Conservation (phyloP, 2,797 vertebrate genomes). For the Ciconia nigra region DNA sequence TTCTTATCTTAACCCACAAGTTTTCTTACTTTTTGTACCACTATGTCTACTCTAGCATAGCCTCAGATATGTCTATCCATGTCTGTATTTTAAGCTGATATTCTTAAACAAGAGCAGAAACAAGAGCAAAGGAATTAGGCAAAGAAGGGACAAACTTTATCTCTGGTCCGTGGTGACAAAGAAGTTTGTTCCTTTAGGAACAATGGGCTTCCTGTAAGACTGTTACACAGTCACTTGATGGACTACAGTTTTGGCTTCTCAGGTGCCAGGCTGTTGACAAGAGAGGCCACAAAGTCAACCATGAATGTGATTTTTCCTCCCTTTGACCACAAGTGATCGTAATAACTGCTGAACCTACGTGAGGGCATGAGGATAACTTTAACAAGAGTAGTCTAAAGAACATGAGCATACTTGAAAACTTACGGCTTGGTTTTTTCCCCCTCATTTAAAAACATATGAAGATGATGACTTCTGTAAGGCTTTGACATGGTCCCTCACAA, state of each 20-base stretch:
- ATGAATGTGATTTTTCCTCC: background rate
- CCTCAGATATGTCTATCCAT: background rate
- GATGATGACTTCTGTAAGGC: background rate
- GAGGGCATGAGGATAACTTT: background rate
- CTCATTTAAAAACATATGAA: background rate
- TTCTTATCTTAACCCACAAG: too few species aligned
- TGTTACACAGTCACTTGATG: background rate
- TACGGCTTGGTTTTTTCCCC: accelerated
- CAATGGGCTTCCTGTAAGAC: background rate
- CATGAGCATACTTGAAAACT: background rate
- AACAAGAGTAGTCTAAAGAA: background rate
- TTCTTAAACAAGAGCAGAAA: background rate
- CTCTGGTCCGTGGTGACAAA: background rate
- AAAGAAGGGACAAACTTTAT: background rate
- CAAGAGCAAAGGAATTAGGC: background rate
- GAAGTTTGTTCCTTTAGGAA: background rate
- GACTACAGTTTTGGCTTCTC: background rate
- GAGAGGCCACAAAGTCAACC: background rate
- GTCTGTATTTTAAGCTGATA: background rate
- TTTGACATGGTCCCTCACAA: background rate
- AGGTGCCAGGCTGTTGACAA: background rate
- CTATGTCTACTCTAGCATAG: background rate
- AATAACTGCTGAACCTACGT: background rate
- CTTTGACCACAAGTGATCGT: background rate
- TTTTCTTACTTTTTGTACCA: background rate